A percentile compares a stretch with the other conserved stretches of the same genome.
Conservation (phyloP, 1,140 invertebrate genomes). For the Hycleus cichorii region DNA sequence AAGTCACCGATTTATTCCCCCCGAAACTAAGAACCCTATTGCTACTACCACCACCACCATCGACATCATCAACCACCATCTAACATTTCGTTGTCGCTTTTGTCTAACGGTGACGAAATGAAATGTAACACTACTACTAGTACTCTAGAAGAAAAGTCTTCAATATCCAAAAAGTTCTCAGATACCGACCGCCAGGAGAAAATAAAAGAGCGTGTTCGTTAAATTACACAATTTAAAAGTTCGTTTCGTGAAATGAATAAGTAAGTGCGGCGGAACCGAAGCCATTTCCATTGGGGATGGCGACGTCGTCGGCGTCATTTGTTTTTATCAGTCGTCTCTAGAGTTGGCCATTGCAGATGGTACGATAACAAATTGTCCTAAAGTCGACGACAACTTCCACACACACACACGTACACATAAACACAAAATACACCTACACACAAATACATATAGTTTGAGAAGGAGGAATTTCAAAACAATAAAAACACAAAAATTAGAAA, state of each 20-base stretch:
- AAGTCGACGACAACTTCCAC: background rate
- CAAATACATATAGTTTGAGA: too few relatives aligned
- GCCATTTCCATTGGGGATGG: slow-evolving; percentile 29
- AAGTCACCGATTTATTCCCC: slow-evolving; percentile 41
- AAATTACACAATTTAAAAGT: slow-evolving; percentile 43
- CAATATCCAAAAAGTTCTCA: background rate
- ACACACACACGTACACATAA: too few relatives aligned
- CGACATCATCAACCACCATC: too few relatives aligned
- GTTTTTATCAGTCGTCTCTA: slow-evolving; percentile 37
- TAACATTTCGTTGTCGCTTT: slow-evolving; percentile 12
- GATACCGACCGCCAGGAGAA: slow-evolving; percentile 20
- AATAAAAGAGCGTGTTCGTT: slow-evolving; percentile 38
- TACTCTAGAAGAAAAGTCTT: background rate
- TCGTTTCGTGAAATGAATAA: slow-evolving; percentile 42
- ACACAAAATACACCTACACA: too few relatives aligned
- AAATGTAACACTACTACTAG: slow-evolving; percentile 24
- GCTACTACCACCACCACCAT: too few relatives aligned
- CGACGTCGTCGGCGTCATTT: slow-evolving; percentile 36
- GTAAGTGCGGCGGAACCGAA: slow-evolving; percentile 33
- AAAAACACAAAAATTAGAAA: too few relatives aligned
- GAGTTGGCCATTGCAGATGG: slow-evolving; percentile 17
- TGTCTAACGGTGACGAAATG: slow-evolving; percentile 35
- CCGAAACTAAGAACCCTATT: background rate
- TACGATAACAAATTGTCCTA: slow-evolving; percentile 27
- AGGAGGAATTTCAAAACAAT: too few relatives aligned